Percentiles rank a stretch among this genome's conserved stretches.
Evolutionary conservation across 2,113 vertebrate species (phyloP).

Genomic region (Ophiodon elongatus): DNA sequence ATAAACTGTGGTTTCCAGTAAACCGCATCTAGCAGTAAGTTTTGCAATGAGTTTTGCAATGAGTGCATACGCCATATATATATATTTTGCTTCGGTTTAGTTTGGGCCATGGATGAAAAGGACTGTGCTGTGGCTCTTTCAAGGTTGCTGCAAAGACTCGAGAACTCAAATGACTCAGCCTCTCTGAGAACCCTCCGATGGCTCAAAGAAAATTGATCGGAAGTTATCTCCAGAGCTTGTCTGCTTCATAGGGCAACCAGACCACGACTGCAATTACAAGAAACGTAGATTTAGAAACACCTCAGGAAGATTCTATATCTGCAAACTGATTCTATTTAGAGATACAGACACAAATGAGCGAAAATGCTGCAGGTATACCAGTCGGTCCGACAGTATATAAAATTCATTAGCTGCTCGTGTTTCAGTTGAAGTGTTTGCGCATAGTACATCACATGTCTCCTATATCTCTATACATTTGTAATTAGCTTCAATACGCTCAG

Average conservation of each 20-base stretch:
- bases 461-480: not conserved
- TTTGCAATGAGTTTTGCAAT: too few species aligned
- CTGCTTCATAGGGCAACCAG: conserved; percentile 19
- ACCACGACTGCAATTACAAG: conserved; percentile 43
- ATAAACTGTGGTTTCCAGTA: not conserved
- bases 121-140: conserved; percentile 4
- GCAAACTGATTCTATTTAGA: conserved; percentile 32
- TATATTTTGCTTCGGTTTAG: not conserved
- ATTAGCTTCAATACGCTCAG: conserved; percentile 13
- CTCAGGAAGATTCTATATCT: conserved; percentile 16
- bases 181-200: conserved; percentile 25
- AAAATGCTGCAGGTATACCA: not conserved
- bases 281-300: conserved; percentile 12
- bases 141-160: conserved; percentile 16
- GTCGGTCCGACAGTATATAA: not conserved
- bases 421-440: not conserved
- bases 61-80: not conserved
- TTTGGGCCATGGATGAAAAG: conserved; percentile 10
- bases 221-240: conserved; percentile 47
- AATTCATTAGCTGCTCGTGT: not conserved
- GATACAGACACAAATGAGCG: not conserved
- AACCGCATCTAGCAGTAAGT: not conserved
- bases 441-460: not conserved
- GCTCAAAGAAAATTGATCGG: conserved; percentile 33
- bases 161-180: conserved; percentile 55